Conservation (phyloP, 2,113 vertebrate genomes). For the Leptobrachium ailaonicum region DNA sequence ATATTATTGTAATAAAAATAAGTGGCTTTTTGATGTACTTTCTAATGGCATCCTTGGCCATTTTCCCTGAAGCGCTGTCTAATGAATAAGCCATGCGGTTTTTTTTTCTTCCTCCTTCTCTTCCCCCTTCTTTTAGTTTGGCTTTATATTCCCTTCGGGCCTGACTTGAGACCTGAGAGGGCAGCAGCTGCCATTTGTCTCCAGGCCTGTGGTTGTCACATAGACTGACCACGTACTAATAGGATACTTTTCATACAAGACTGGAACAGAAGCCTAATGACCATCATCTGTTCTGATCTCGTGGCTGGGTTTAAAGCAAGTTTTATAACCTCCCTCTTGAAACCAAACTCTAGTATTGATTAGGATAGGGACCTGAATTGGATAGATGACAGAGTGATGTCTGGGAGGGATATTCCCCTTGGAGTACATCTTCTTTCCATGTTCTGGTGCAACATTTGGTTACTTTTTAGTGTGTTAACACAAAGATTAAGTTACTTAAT, state of each 20-base stretch:
- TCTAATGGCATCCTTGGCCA: constrained; percentile 67
- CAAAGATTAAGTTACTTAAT: neutral
- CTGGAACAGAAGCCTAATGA: constrained; percentile 67
- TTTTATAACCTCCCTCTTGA: constrained; percentile 66
- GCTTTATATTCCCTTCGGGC: constrained; percentile 73
- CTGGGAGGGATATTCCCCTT: constrained; percentile 28
- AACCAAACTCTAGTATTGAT: constrained; percentile 61
- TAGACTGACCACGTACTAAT: constrained; percentile 71
- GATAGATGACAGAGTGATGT: constrained; percentile 44
- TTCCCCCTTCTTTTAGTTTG: constrained; percentile 63
- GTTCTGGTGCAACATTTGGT: constrained; percentile 25
- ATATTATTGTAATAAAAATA: constrained; percentile 61
- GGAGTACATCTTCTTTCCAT: constrained; percentile 26
- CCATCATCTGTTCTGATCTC: constrained; percentile 73
- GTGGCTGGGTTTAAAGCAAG: constrained; percentile 66
- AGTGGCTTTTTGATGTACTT: constrained; percentile 72
- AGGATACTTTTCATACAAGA: constrained; percentile 71
- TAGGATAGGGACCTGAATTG: constrained; percentile 50
- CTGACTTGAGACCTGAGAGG: constrained; percentile 78
- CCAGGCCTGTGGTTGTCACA: constrained; percentile 68
- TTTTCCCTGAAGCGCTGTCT: constrained; percentile 72
- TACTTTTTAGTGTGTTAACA: constrained; percentile 26
- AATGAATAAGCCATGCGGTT: constrained; percentile 67
- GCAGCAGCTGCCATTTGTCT: constrained; percentile 81
- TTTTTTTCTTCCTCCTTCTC: no score